Evolutionary conservation across 1,140 invertebrate species (phyloP), one percentile per base, ranked within the genome.

Genomic region (Geopemphigus sp.): DNA sequence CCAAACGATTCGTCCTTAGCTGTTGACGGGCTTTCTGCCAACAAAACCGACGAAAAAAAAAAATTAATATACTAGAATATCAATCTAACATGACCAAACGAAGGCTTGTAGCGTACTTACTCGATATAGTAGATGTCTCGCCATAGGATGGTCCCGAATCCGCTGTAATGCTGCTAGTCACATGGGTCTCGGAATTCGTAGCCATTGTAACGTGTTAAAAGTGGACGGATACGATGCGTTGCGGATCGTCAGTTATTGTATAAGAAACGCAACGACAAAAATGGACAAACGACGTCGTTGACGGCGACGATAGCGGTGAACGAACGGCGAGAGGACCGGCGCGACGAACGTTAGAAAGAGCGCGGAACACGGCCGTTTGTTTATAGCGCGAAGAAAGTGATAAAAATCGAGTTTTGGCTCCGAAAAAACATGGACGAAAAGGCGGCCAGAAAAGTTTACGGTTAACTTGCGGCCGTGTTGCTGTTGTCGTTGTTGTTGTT

Each of bases 391-490:
- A 72, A 72, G 5, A 17, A 47, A 61, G 22, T 78, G 74, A 78
- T 78, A 78, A 78, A 47, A 59, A 56, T 45, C 26, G 72, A 47
- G 74, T 78, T 78, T 78, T 78, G 74, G 74, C 74, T 78, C 74
- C 74, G 57, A 59, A 78, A 76, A 78, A 72, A 53, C 54, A n/a
- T 50, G 19, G 32, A 47, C 57, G 74, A 61, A 78, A 78, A 63
- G 57, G 74, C 74, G 74, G 74, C 39, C 74, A 47, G 24, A 22
- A 63, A 78, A 78, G 61, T 78, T 57, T 78, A 63, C 61, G 74
- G 74, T 78, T 78, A 78, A 78, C 56, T 78, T 15, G 74, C 57
- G 8, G 32, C 32, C 32, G 32, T 39, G 32, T 39, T 39, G 32
- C 8, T 39, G 32, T 39, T 39, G 32, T 39, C 32, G 74, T 78